A percentile compares a stretch with the other conserved stretches of the same genome.
Conservation (phyloP, 2,888 invertebrate species). For the Morpho deidamia region DNA sequence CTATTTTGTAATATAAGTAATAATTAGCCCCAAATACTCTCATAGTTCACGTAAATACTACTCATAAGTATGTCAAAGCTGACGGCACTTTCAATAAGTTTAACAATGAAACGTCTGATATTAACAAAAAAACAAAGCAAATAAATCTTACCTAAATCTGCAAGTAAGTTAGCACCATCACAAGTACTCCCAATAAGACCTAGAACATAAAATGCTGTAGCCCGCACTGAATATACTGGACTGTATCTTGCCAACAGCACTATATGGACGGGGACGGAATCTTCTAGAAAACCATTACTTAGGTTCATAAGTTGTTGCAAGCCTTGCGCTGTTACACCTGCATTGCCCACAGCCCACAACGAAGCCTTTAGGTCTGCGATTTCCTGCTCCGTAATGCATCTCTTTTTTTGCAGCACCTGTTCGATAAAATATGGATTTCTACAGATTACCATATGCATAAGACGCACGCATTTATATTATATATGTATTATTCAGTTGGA, state of each 20-base stretch:
- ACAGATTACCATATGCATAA: not conserved
- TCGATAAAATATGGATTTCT: not conserved
- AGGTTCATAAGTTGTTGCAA: slow-evolving; percentile 83
- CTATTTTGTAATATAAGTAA: too few relatives aligned
- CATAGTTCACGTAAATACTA: too few relatives aligned
- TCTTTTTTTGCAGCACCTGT: slow-evolving; percentile 65
- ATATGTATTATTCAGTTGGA: too few relatives aligned
- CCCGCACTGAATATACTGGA: slow-evolving; percentile 91
- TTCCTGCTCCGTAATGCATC: slow-evolving; percentile 82
- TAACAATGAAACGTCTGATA: too few relatives aligned
- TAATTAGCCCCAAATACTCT: too few relatives aligned
- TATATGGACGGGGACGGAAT: slow-evolving; percentile 60
- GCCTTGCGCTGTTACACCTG: slow-evolving; percentile 87
- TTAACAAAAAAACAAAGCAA: not conserved
- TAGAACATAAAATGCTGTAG: slow-evolving; percentile 93
- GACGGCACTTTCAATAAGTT: too few relatives aligned
- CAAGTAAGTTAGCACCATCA: slow-evolving; percentile 88
- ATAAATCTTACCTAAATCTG: slow-evolving; percentile 78
- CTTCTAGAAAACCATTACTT: slow-evolving; percentile 54
- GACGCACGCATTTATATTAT: too few relatives aligned
- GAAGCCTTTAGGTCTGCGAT: slow-evolving; percentile 90
- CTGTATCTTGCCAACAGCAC: slow-evolving; percentile 87
- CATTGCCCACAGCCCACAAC: slow-evolving; percentile 93
- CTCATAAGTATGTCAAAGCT: too few relatives aligned
- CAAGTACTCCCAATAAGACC: slow-evolving; percentile 91